Percentiles rank a stretch among this genome's conserved stretches.
phyloP scores from a whole-genome alignment of 2,888 invertebrate species.

The Petrolisthes manimaculis region DNA sequence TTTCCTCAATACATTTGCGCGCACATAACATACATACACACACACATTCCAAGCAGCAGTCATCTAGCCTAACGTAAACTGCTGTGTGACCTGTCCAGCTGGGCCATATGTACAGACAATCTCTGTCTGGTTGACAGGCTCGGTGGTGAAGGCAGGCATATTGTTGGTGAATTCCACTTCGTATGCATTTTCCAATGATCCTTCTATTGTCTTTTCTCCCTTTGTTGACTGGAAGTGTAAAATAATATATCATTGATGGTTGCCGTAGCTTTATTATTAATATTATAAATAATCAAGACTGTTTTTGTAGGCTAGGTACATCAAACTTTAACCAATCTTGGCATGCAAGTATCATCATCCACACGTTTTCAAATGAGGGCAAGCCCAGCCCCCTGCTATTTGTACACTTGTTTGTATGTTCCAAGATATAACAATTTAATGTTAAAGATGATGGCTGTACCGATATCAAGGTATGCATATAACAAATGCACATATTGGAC shows the following conservation, averaged over 20 bases:
- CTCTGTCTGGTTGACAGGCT: slow-evolving; percentile 60
- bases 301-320: too few species aligned
- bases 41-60: not conserved
- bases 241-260: not conserved
- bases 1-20: not conserved
- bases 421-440: too few species aligned
- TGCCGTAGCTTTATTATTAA: too few species aligned
- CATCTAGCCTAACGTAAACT: slow-evolving; percentile 57
- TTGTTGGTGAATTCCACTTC: slow-evolving; percentile 59
- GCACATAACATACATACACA: slow-evolving; percentile 6
- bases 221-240: slow-evolving; percentile 59
- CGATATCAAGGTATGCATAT: too few species aligned
- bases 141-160: slow-evolving; percentile 57
- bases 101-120: slow-evolving; percentile 62
- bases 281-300: too few species aligned
- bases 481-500: too few species aligned
- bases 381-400: too few species aligned
- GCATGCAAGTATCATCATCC: too few species aligned
- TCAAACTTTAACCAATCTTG: too few species aligned
- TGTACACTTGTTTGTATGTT: too few species aligned
- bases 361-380: too few species aligned
- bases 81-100: slow-evolving; percentile 59
- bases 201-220: slow-evolving; percentile 60
- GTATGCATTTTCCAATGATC: slow-evolving; percentile 50
- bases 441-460: too few species aligned